Percentiles rank a stretch among this genome's conserved stretches.
Evolutionary conservation across 2,888 invertebrate species (phyloP).

Genomic region (Chymomyza fuscimana): DNA sequence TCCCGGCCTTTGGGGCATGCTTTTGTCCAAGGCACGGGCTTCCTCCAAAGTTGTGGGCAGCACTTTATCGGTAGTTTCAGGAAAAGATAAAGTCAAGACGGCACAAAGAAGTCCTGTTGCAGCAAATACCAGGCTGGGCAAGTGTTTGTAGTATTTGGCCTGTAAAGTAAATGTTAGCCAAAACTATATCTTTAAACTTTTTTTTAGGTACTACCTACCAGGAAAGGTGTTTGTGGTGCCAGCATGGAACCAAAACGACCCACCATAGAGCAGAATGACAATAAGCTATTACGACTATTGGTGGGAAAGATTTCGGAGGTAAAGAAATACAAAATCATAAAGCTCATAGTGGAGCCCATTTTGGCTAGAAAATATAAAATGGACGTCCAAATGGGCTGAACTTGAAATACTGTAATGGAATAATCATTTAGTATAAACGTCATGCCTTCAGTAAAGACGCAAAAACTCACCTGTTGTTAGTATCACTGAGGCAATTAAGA

Average conservation of each 20-base stretch:
- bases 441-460: too few relatives aligned
- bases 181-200: too few relatives aligned
- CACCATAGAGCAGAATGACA: slow-evolving; percentile 85
- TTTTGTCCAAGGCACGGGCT: slow-evolving; percentile 74
- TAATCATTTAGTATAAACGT: background rate
- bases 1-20: slow-evolving; percentile 1
- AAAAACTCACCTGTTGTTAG: slow-evolving; percentile 35
- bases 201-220: slow-evolving; percentile 67
- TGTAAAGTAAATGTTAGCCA: slow-evolving; percentile 26
- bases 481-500: slow-evolving; percentile 65
- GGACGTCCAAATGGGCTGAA: slow-evolving; percentile 80
- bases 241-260: slow-evolving; percentile 86
- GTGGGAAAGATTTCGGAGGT: slow-evolving; percentile 88
- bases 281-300: slow-evolving; percentile 83
- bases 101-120: slow-evolving; percentile 82
- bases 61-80: slow-evolving; percentile 83
- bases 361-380: slow-evolving; percentile 83
- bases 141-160: slow-evolving; percentile 78
- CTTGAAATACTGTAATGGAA: slow-evolving; percentile 40
- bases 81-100: slow-evolving; percentile 82
- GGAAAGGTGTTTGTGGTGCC: slow-evolving; percentile 86
- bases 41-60: slow-evolving; percentile 84
- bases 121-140: slow-evolving; percentile 83
- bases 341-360: slow-evolving; percentile 84
- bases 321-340: slow-evolving; percentile 84